Base-by-base conservation (phyloP, 2,113 vertebrate species). In the Physeter macrocephalus region DNA sequence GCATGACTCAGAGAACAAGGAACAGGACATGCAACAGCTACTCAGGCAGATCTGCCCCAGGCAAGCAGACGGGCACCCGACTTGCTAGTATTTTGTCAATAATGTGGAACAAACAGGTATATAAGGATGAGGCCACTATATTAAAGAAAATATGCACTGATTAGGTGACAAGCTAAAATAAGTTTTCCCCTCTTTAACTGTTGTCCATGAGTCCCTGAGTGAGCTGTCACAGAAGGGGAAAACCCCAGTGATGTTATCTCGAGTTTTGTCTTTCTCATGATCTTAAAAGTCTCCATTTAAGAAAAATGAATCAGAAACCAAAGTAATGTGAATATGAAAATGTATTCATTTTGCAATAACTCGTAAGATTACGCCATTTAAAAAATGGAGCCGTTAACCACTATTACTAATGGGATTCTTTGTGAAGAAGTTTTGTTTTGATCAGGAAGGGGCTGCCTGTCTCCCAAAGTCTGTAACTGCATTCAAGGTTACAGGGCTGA, bases 1-100 rank as follows among this genome's bases (percentile, higher is more conserved):
- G 88, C 77, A 95, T 97, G 97, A 98, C 89, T 97, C 96, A 98
- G 95, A 96, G 95, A 97, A 97, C 84, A 97, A 92, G 97, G 95
- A 97, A 96, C 93, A 96, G 93, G 66, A 95, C 97, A 90, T 34
- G 80, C 94, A 96, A 54, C 41, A 75, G 93, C 81, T 78, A 93
- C 66, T 77, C 66, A 62, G 54, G 49, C 94, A 96, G 88, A 96
- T 93, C 61, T 95, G 96, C 95, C 90, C 46, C 90, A 90, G 80
- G 52, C 74, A 84, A 49, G 57, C 57, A 69, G 36, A 95, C 8
- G 23, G 78, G 62, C 36, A 52, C 78, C n/a, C 71, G 74, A 66
- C 59, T 90, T 94, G 43, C 69, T 52, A 90, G 62, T 61, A 64
- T 83, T 95, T 77, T 17, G 2, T 88, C 84, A 88, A 82, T 71